Percentiles rank a stretch among this genome's conserved stretches.
Evolutionary conservation across 1,140 invertebrate genomes (phyloP).

Genomic region (Macrocentrus cingulum): DNA sequence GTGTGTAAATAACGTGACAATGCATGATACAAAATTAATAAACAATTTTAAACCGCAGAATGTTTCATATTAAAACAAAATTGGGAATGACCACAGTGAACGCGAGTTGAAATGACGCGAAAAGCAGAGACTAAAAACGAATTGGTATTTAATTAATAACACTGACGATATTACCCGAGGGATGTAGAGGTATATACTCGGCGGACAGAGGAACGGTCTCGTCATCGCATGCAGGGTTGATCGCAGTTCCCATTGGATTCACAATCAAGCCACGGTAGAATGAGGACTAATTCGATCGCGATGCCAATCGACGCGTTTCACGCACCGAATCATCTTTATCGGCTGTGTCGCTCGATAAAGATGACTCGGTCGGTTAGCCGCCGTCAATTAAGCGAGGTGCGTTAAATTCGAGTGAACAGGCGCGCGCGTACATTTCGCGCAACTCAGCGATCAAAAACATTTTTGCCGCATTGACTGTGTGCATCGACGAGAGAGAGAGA

Average conservation of each 20-base stretch:
- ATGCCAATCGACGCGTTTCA: slow-evolving; percentile 28
- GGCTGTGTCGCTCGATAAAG: slow-evolving; percentile 22
- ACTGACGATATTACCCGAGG: not conserved
- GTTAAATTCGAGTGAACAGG: slow-evolving; percentile 20
- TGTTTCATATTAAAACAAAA: too few relatives aligned
- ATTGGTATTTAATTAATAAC: slow-evolving; percentile 52
- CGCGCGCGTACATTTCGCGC: slow-evolving; percentile 13
- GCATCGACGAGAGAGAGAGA: too few relatives aligned
- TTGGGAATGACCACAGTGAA: too few relatives aligned
- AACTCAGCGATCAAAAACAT: slow-evolving; percentile 21
- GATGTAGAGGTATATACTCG: not conserved
- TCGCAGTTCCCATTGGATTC: slow-evolving; percentile 18
- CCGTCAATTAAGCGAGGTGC: slow-evolving; percentile 25
- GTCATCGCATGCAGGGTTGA: not conserved
- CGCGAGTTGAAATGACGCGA: too few relatives aligned
- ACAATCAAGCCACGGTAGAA: slow-evolving; percentile 23
- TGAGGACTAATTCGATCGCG: slow-evolving; percentile 25
- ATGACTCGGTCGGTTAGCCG: slow-evolving; percentile 29
- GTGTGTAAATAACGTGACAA: too few relatives aligned
- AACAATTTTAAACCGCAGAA: too few relatives aligned
- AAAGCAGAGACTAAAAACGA: slow-evolving; percentile 44
- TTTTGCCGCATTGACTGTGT: not conserved
- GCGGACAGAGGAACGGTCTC: not conserved
- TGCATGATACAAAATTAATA: too few relatives aligned
- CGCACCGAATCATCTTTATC: slow-evolving; percentile 28